Base-by-base conservation (phyloP, 2,113 vertebrate species). In the Callipepla californica region DNA sequence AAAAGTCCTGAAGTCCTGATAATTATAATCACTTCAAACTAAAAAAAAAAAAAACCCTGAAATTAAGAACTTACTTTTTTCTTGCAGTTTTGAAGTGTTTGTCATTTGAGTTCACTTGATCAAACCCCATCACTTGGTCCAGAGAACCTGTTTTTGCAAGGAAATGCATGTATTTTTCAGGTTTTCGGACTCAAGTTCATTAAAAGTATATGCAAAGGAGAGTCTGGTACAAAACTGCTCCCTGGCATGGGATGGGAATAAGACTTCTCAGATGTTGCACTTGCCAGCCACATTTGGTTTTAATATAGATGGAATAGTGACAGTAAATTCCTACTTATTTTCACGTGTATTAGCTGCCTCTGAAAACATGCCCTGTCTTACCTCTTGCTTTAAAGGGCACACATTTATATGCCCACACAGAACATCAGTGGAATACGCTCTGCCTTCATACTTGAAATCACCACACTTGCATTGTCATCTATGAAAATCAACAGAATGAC, bases 341-440 rank as follows among this genome's bases (percentile, higher is more conserved):
- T 48, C 58, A 68, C 0, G 0, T 34, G 34, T 12, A 50, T 62
- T 77, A 66, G 48, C 88, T 86, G 63, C 3, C 1, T 23, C 44
- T 6, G 17, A 85, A 93, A 87, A 68, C 58, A 75, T 81, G 23
- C 23, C 6, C 2, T 13, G 80, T 47, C 15, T 36, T 70, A 58
- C 63, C 8, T 75, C 15, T 21, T 42, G 22, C 36, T 76, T 87
- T 85, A 61, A 63, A 90, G 48, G 30, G 12, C 48, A 72, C 67
- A 59, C 2, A 9, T 4, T 25, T 23, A 50, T 13, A 2, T 12
- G 4, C n/a, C 40, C 72, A 65, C 40, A 28, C 1, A 63, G 57
- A 40, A 86, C 32, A 44, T 20, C 0, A 38, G 69, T 17, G 28
- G 19, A 42, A 75, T 34, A 70, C 20, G 14, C 53, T 76, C 36